Conservation (phyloP, 1,140 invertebrate genomes). For the Aphelinus atriplicis region DNA sequence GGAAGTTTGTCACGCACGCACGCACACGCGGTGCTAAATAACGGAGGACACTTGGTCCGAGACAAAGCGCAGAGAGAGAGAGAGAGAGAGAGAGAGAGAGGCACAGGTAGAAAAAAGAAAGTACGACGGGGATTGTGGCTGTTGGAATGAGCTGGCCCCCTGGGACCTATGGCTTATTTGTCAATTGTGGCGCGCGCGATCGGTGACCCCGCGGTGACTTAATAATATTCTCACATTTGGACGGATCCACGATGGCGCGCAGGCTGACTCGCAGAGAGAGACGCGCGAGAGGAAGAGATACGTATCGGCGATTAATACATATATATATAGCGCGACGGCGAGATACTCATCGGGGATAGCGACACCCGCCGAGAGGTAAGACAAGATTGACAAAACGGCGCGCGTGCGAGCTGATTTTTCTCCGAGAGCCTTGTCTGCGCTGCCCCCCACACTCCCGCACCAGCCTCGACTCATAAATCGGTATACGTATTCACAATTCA, state of each 20-base stretch:
- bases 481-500: no score
- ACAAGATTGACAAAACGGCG: constrained; percentile 31
- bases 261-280: constrained; percentile 43
- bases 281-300: constrained; percentile 46
- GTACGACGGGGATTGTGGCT: no score
- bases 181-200: constrained; percentile 50
- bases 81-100: neutral
- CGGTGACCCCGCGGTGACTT: constrained; percentile 46
- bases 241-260: constrained; percentile 48
- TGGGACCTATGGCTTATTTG: constrained; percentile 52
- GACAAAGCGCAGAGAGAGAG: constrained; percentile 4
- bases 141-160: constrained; percentile 35
- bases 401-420: neutral
- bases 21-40: neutral
- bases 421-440: no score
- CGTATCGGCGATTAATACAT: constrained; percentile 54
- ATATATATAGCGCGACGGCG: constrained; percentile 42
- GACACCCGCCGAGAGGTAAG: constrained; percentile 37
- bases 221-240: constrained; percentile 60
- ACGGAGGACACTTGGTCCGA: neutral
- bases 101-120: no score
- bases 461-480: no score
- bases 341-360: constrained; percentile 33
- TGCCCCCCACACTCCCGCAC: no score
- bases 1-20: constrained; percentile 20